Evolutionary conservation across 2,113 vertebrate genomes (phyloP).

Genomic region (Todiramphus chloris): DNA sequence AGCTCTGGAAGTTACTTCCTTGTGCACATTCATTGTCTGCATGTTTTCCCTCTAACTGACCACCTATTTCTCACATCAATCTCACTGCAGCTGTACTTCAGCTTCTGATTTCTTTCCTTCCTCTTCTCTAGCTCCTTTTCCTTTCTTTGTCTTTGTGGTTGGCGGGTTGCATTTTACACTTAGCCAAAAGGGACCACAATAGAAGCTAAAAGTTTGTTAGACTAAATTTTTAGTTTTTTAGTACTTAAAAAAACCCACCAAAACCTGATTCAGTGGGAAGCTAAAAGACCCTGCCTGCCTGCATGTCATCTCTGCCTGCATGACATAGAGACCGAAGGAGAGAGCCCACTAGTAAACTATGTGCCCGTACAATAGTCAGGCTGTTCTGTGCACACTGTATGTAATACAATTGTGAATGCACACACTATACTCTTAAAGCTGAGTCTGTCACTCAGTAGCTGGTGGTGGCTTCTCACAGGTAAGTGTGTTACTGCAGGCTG

Average conservation of each 20-base stretch:
- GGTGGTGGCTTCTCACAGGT: neutral
- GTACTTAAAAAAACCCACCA: neutral
- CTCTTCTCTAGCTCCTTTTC: conserved; percentile 18
- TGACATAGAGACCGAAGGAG: neutral
- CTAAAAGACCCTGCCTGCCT: neutral
- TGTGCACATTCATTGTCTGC: neutral
- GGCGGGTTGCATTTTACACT: neutral
- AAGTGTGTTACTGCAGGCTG: neutral
- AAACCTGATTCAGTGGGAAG: neutral
- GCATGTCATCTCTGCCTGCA: neutral
- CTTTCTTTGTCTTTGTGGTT: conserved; percentile 43
- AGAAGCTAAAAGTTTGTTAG: neutral
- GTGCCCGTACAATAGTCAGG: accelerated
- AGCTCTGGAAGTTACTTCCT: neutral
- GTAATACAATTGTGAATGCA: neutral
- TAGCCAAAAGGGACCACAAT: neutral
- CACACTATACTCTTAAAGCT: neutral
- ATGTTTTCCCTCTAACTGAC: neutral
- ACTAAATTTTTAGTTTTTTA: neutral
- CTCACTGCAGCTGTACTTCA: neutral
- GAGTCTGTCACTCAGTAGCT: neutral
- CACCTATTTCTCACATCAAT: neutral
- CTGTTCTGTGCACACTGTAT: neutral
- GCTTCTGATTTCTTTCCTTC: conserved; percentile 36
- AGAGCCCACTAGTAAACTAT: neutral